Base-by-base conservation (phyloP, 2,797 vertebrate species). In the Spea hammondii region DNA sequence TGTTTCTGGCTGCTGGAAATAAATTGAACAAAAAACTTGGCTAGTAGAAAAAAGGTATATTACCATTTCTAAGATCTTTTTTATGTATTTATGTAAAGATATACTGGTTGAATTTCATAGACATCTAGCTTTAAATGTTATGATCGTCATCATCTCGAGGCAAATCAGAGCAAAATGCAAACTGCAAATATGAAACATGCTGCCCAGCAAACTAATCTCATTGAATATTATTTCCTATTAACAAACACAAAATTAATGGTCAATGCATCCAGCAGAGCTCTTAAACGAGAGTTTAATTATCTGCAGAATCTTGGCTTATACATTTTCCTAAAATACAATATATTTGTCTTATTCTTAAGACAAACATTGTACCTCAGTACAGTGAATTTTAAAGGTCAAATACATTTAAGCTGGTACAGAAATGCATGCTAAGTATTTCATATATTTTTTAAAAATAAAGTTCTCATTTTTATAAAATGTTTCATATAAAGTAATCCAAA, bases 321-420 rank as follows among this genome's bases (percentile, higher is more conserved):
- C 45, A 46, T 47, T 45, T 9, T 49, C 8, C 51, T 10, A 73
- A 59, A 79, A 70, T 48, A 32, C 55, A 70, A 73, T 79, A 7
- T 74, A 70, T 64, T 75, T 80, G 72, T 75, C 68, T 76, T 8
- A 76, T 80, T 74, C 49, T 64, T 65, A 66, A 48, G 62, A 80
- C 32, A 59, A 65, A 76, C 73, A 72, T 55, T 13, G 73, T 67
- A n/a, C 70, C 65, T 65, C 55, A 75, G 66, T 57, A 46, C 17
- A 10, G 49, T 72, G 17, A 46, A 66, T 59, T 70, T 72, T 71
- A 80, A 80, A 80, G 73, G 79, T 80, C 79, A 71, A 45, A 71
- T 14, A 65, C 68, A 55, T 80, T 59, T 71, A 48, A 70, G 59
- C 13, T 69, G 2, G 55, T 69, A 68, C 11, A 51, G 51, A 50